Evolutionary conservation across 2,888 invertebrate species (phyloP).

Genomic region (Subacronicta megacephala): DNA sequence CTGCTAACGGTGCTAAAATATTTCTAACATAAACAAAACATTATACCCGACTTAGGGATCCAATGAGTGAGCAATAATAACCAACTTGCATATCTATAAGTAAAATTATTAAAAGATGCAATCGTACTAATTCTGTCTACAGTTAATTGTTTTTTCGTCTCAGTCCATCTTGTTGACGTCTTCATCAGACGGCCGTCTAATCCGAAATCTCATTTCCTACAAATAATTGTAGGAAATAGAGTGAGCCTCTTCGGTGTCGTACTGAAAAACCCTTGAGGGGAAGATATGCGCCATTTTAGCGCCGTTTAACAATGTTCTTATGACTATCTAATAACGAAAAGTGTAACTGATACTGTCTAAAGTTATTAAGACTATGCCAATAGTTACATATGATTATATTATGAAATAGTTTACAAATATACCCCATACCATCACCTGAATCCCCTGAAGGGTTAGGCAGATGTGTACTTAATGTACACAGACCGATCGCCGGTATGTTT

Average conservation of each 20-base stretch:
- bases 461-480: too few species aligned
- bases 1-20: too few species aligned
- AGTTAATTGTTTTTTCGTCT: slow-evolving; percentile 77
- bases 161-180: slow-evolving; percentile 68
- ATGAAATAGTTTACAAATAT: not conserved
- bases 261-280: slow-evolving; percentile 36
- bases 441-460: too few species aligned
- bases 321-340: slow-evolving; percentile 27
- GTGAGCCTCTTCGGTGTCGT: slow-evolving; percentile 43
- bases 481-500: too few species aligned
- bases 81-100: too few species aligned
- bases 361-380: slow-evolving; percentile 1
- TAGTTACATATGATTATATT: slow-evolving; percentile 1
- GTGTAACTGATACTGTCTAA: slow-evolving; percentile 12
- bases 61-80: too few species aligned
- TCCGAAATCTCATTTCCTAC: slow-evolving; percentile 83
- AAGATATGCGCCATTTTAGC: slow-evolving; percentile 32
- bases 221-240: slow-evolving; percentile 80
- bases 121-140: slow-evolving; percentile 64
- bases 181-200: slow-evolving; percentile 75
- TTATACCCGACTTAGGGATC: too few species aligned
- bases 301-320: slow-evolving; percentile 21
- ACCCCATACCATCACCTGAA: too few species aligned
- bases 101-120: slow-evolving; percentile 7
- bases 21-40: too few species aligned